These are phyloP conservation scores for Mugil cephalus DNA, from an alignment of 2,113 vertebrate genomes.

Conservation along the genomic window DNA sequence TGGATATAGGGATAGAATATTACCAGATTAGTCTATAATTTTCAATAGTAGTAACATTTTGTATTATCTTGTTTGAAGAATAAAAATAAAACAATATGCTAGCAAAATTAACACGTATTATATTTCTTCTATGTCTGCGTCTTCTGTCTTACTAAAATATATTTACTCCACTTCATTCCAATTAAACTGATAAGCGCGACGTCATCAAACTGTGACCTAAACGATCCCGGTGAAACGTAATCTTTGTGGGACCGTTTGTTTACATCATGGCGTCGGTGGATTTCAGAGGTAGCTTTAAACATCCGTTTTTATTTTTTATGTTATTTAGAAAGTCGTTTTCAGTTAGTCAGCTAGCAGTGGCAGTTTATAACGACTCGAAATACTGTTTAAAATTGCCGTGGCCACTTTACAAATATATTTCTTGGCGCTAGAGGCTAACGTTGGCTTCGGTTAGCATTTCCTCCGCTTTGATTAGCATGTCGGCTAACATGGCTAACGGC, in stretches of 20 bases:
- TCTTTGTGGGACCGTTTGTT: slow-evolving; percentile 57
- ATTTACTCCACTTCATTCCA: neutral
- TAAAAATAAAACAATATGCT: neutral
- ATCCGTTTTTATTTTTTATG: neutral
- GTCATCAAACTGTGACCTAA: slow-evolving; percentile 52
- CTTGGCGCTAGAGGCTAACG: slow-evolving; percentile 22
- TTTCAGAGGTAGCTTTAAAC: slow-evolving; percentile 77
- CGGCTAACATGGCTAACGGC: neutral
- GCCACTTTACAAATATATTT: neutral
- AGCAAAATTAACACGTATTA: fast-evolving
- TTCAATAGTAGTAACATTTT: neutral
- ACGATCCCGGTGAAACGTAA: neutral
- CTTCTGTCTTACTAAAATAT: neutral
- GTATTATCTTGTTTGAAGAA: too few species aligned
- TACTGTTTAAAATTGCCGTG: fast-evolving
- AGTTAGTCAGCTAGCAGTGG: fast-evolving
- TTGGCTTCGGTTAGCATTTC: slow-evolving; percentile 25
- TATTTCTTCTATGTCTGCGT: neutral
- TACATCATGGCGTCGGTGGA: slow-evolving; percentile 81
- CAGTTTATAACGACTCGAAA: neutral
- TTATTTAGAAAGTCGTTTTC: neutral
- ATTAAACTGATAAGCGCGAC: neutral
- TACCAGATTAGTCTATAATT: neutral
- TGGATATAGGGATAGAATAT: neutral
- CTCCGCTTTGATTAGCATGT: slow-evolving; percentile 12